Base-by-base conservation (phyloP, 2,888 invertebrate genomes). In the Baccha elongata region DNA sequence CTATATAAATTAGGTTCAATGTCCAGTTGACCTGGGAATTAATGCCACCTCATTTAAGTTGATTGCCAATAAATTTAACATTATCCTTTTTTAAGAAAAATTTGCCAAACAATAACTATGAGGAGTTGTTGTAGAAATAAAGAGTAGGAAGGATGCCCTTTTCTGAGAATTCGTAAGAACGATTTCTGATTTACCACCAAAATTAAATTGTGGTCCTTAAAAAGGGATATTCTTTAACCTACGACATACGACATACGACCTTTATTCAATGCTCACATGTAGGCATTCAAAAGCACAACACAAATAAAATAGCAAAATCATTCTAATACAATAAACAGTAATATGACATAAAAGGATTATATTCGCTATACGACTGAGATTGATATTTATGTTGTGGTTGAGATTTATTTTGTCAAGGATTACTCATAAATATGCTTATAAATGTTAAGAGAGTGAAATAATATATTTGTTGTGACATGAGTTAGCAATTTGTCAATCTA, bases 291-390 rank as follows among this genome's bases (percentile, higher is more conserved):
- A 37, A 21, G 1, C 11, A 40, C 23, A 55, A 37, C 19, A 55
- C 40, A 37, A 55, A 58, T 42, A 42, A 37, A 55, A 58, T 42
- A 42, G 23, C 26, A 58, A 58, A 42, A 6, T 58, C 23, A 26
- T 21, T 40, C 55, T 11, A 11, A 29, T n/a, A n/a, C n/a, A 55
- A 55, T 42, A 58, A 58, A 42, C 23, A 15, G 11, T 42, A 26
- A 42, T 58, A 42, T 42, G 58, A 58, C 42, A 58, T 42, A 58
- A 55, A 37, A 26, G 58, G 58, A 58, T 58, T 58, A 58, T 15
- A 40, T 10, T 58, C 40, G 19, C 5, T 11, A 15, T 23, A 21
- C 8, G 26, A 58, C 10, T 13, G 1, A 26, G 40, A 58, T 58
- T 58, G 58, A 58, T 42, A 58, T 58, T 42, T 58, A 58, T 58